Percentiles rank a stretch among this genome's conserved stretches.
These are phyloP conservation scores for Alitta virens DNA, from an alignment of 2,888 invertebrate species.

Conservation along the genomic window DNA sequence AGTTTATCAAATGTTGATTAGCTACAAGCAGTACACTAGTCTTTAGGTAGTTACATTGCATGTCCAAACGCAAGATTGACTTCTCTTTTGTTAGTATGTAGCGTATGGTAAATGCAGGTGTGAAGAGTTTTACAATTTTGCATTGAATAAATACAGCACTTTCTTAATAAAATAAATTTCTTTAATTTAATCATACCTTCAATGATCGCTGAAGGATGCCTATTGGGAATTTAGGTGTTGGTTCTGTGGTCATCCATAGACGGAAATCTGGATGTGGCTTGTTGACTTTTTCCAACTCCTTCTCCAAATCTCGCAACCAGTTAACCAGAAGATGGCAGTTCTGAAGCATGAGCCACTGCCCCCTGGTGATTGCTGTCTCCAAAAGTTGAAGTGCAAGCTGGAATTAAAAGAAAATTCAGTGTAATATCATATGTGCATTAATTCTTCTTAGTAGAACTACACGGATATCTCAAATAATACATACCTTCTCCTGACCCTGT, in stretches of 20 bases:
- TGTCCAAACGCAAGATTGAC: no score
- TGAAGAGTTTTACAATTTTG: no score
- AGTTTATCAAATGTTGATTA: no score
- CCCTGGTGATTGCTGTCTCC: slow-evolving; percentile 60
- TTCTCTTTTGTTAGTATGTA: no score
- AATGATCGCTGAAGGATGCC: slow-evolving; percentile 82
- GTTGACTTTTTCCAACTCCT: slow-evolving; percentile 74
- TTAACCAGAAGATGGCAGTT: slow-evolving; percentile 83
- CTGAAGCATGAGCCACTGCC: slow-evolving; percentile 89
- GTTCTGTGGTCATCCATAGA: slow-evolving; percentile 89
- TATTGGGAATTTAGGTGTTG: slow-evolving; percentile 82
- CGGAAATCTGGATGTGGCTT: slow-evolving; percentile 88
- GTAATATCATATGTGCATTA: not conserved
- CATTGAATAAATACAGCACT: no score
- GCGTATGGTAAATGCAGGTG: no score
- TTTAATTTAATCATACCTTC: slow-evolving; percentile 62
- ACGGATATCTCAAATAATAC: not conserved
- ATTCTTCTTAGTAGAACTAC: not conserved
- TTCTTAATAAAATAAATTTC: not conserved
- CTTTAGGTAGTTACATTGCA: no score
- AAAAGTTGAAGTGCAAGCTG: slow-evolving; percentile 67
- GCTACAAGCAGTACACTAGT: no score
- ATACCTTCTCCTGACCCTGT: slow-evolving; percentile 58
- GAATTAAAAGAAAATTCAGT: slow-evolving; percentile 27
- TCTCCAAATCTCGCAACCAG: slow-evolving; percentile 79